Base-by-base conservation (phyloP, 2,797 vertebrate species). In the Peromyscus eremicus region DNA sequence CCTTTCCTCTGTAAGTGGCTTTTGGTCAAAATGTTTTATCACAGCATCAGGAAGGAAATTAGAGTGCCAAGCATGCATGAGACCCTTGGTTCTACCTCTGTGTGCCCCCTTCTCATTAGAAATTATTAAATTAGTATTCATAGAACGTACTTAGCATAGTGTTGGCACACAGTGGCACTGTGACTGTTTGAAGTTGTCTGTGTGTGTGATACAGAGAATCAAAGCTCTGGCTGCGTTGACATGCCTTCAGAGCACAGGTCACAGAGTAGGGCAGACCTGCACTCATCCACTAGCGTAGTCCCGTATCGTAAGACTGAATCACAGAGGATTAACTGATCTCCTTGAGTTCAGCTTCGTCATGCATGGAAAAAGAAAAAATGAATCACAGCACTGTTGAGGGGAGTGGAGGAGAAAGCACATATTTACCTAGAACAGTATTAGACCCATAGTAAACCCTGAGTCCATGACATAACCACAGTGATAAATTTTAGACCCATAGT, bases 271-370 rank as follows among this genome's bases (percentile, higher is more conserved):
- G 57, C 43, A 62, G 37, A 66, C 25, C 43, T 77, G 60, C 13
- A 84, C 64, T 90, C 76, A 29, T 76, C 62, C 6, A 12, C 57
- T 71, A 83, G 49, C n/a, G 37, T 60, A n/a, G 19, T 40, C 57
- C 64, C 23, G 73, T 40, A 62, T 5, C 70, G 55, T 40, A n/a
- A 32, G n/a, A 93, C 66, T 40, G 46, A 94, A 70, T 92, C 46
- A 9, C 68, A 49, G 27, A 66, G 87, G 80, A 93, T 76, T 70
- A 76, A 87, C 80, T 84, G 32, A 80, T 80, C 76, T 73, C 64
- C 79, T n/a, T 88, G 70, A 88, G 92, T 92, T 91, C 16, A 92
- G 81, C 34, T n/a, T 76, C 84, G n/a, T 81, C 84, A 17, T 55
- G 57, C 84, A 82, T 90, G 60, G 87, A 96, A 84, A 27, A 90